Conservation (phyloP, 2,888 invertebrate species). For the Epinotia brunnichana region DNA sequence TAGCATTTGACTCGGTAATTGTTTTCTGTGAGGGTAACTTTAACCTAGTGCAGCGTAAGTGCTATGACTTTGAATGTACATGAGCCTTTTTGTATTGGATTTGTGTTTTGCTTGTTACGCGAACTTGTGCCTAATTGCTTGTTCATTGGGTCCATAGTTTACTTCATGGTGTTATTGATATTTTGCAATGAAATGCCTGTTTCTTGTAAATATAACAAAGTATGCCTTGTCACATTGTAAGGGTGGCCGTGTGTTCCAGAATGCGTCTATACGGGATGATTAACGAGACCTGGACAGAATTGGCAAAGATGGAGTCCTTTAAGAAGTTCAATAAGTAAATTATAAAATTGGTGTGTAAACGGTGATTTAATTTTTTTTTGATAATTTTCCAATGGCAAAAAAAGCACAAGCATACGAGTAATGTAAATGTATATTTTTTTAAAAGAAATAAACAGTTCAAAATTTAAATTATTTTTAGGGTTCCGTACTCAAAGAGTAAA, state of each 20-base stretch:
- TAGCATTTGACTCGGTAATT: constrained; percentile 25
- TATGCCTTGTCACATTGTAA: constrained; percentile 13
- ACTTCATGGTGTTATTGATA: not conserved
- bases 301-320: not conserved
- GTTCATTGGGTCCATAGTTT: not conserved
- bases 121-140: constrained; percentile 24
- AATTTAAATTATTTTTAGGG: no score
- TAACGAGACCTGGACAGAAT: not conserved
- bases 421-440: no score
- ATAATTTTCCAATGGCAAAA: no score
- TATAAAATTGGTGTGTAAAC: not conserved
- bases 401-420: no score
- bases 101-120: constrained; percentile 10
- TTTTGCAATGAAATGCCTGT: constrained; percentile 16
- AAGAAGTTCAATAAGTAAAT: no score
- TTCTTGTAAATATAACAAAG: constrained; percentile 32
- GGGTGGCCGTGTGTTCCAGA: not conserved
- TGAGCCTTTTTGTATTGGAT: constrained; percentile 18
- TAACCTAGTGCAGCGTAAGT: constrained; percentile 27
- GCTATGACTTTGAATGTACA: constrained; percentile 1
- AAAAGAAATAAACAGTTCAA: no score
- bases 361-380: not conserved
- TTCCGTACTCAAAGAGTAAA: no score
- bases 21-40: constrained; percentile 21
- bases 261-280: not conserved